Percentiles rank a stretch among this genome's conserved stretches.
phyloP scores from a whole-genome alignment of 2,797 vertebrate species.

The Pelodytes ibericus region DNA sequence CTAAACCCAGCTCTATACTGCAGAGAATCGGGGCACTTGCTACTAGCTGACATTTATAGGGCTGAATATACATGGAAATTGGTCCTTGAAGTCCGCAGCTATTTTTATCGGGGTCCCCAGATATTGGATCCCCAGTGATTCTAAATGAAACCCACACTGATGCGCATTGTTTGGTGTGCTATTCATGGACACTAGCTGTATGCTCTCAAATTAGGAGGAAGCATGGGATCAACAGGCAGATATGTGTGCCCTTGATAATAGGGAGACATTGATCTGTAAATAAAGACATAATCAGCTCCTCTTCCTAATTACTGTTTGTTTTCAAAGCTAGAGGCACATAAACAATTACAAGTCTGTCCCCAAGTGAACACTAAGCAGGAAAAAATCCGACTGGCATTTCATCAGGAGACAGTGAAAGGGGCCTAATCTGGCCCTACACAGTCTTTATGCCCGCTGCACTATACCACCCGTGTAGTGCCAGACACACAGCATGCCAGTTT shows the following conservation, averaged over 20 bases:
- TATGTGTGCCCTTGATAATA: conserved; percentile 20
- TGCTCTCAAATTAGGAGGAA: no score
- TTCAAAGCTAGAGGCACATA: conserved; percentile 13
- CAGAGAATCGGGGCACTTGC: no score
- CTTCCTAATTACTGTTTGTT: conserved; percentile 38
- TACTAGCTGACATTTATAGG: no score
- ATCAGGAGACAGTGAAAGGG: not conserved
- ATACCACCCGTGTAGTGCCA: not conserved
- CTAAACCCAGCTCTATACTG: no score
- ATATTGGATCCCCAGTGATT: no score
- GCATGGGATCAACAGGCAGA: not conserved
- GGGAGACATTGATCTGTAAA: conserved; percentile 23
- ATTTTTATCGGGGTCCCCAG: no score
- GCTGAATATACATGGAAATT: no score
- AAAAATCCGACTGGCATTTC: not conserved
- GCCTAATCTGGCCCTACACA: not conserved
- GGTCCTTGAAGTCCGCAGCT: no score
- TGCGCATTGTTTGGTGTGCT: no score
- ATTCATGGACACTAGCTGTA: not conserved
- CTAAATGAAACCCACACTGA: not conserved
- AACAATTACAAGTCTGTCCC: conserved; percentile 8
- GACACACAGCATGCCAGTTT: no score
- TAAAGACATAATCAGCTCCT: conserved; percentile 9
- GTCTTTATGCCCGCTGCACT: not conserved
- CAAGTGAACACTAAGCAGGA: not conserved